Percentiles rank a stretch among this genome's conserved stretches.
Conservation (phyloP, 2,113 vertebrate species). For the Austrofundulus limnaeus region DNA sequence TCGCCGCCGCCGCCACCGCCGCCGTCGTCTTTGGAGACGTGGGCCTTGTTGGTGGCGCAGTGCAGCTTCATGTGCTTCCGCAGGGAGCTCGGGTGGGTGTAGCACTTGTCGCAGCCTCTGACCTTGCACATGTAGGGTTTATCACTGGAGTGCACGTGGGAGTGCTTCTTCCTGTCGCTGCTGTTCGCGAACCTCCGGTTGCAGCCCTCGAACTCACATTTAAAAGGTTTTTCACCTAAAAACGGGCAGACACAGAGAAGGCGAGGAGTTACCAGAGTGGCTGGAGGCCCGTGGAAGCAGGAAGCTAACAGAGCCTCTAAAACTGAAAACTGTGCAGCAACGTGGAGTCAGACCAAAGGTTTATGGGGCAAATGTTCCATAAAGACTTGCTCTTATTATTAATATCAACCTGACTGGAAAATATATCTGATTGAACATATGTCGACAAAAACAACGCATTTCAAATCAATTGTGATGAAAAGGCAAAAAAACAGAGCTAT, state of each 20-base stretch:
- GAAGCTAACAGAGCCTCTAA: background rate
- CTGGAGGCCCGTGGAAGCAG: conserved; percentile 20
- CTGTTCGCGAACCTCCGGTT: conserved; percentile 80
- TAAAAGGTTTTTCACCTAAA: conserved; percentile 83
- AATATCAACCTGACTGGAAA: no score
- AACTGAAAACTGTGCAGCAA: background rate
- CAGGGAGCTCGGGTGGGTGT: conserved; percentile 75
- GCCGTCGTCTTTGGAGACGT: conserved; percentile 58
- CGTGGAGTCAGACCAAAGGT: no score
- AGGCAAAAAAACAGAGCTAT: no score
- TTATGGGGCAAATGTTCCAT: no score
- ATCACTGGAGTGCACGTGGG: conserved; percentile 73
- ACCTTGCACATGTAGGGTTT: conserved; percentile 76
- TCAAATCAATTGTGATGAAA: background rate
- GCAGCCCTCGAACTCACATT: conserved; percentile 80
- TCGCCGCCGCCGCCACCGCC: conserved; percentile 62
- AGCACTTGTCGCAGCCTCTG: conserved; percentile 74
- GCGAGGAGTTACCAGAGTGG: conserved; percentile 57
- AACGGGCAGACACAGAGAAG: conserved; percentile 70
- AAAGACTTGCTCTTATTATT: no score
- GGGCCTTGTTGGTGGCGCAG: conserved; percentile 61
- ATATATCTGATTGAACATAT: background rate
- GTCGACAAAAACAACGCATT: background rate
- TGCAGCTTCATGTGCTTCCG: conserved; percentile 80
- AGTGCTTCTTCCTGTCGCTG: conserved; percentile 77